phyloP scores from a whole-genome alignment of 2,113 vertebrate species.

The Xiphophorus couchianus region DNA sequence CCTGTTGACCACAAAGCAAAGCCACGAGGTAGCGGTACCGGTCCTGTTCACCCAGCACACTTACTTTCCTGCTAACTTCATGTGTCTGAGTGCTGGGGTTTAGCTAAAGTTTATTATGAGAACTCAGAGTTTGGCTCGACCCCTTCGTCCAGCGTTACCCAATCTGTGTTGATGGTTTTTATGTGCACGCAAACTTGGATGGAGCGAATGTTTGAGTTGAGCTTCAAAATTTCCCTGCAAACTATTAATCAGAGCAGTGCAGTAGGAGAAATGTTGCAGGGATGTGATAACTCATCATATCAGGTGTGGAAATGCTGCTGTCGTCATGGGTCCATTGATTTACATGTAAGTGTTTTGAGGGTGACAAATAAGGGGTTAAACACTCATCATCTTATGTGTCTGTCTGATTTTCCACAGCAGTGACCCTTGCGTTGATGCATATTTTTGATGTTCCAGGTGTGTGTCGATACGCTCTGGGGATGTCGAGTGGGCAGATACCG shows the following conservation, averaged over 20 bases:
- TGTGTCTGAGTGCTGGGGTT: not conserved
- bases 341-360: too few species aligned
- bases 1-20: constrained; percentile 61
- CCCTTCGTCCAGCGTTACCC: constrained; percentile 37
- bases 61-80: constrained; percentile 18
- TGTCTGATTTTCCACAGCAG: not conserved
- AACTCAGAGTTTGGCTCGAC: not conserved
- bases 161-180: constrained; percentile 36
- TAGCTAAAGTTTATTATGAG: not conserved
- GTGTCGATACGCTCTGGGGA: constrained; percentile 95
- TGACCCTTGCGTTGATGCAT: not conserved
- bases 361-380: not conserved
- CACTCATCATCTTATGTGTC: not conserved
- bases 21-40: constrained; percentile 40
- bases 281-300: constrained; percentile 28
- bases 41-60: constrained; percentile 37
- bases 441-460: constrained; percentile 78
- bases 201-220: constrained; percentile 47
- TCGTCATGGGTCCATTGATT: too few species aligned
- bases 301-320: not conserved
- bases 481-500: constrained; percentile 93
- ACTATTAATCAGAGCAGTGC: constrained; percentile 41
- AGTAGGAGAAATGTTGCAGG: constrained; percentile 6
- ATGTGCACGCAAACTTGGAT: not conserved
- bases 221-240: constrained; percentile 27